Base-by-base conservation (phyloP, 2,113 vertebrate genomes). In the Irena cyanogastra region DNA sequence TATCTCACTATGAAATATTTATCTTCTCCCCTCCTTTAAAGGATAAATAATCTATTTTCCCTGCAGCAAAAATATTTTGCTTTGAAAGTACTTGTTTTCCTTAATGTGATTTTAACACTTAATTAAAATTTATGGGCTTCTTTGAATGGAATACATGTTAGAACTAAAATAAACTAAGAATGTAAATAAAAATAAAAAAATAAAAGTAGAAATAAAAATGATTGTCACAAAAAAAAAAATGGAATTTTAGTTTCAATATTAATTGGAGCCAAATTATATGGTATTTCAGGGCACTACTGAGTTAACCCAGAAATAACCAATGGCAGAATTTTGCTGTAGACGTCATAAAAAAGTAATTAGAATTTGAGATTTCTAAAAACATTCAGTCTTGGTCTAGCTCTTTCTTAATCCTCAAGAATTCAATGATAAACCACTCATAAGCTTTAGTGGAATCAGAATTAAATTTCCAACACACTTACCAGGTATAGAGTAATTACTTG, bases 1-100 rank as follows among this genome's bases (percentile, higher is more conserved):
- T 93, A 89, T 94, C 84, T 71, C 30, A 86, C 57, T 52, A 60
- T 92, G 68, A 90, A 94, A 88, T 76, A 90, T 92, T 92, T 66
- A 89, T 85, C 65, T 77, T 68, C n/a, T 53, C 41, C n/a, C 17
- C 11, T 47, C 15, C n/a, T 85, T 85, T 82, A 82, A 80, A 89
- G 42, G 57, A 81, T 79, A 94, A 71, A 75, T 61, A 45, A 87
- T 74, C 45, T 50, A 37, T 85, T 69, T 91, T 90, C 74, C 84
- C 74, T 59, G 33, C 54, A 75, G 92, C 21, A 78, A 87, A 93
- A 87, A 22, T 50, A 69, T 52, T 87, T 76, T 71, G 30, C 49
- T 91, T 88, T 83, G 59, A 86, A 95, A 90, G 19, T 47, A 60
- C 49, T 90, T 52, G 27, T 26, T 88, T 88, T 83, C 16, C 30